Conservation (phyloP, 2,888 invertebrate species). For the Hermodice carunculata region DNA sequence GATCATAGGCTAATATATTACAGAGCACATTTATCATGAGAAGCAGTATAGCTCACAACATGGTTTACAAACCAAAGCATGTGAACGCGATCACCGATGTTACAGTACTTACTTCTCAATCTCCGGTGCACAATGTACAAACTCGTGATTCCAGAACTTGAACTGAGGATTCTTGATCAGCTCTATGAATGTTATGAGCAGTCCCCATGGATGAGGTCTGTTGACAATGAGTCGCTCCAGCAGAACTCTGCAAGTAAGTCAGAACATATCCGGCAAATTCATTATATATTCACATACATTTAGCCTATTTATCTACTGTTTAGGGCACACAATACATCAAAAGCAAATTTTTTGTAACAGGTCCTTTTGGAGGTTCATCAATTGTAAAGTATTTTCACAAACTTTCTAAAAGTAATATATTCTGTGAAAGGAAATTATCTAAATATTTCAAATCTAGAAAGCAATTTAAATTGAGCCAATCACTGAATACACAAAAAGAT, state of each 20-base stretch:
- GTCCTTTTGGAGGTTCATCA: background rate
- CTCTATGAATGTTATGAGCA: conserved; percentile 98
- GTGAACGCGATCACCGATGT: too few species aligned
- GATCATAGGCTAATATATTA: too few species aligned
- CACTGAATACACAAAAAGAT: too few species aligned
- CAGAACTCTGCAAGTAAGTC: conserved; percentile 78
- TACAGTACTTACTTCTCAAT: conserved; percentile 98
- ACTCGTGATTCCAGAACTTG: conserved; percentile 99
- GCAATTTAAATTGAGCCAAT: too few species aligned
- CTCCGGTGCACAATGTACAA: conserved; percentile 99
- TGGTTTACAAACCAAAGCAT: too few species aligned
- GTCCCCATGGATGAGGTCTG: conserved; percentile 99
- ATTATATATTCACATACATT: background rate
- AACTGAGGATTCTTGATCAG: conserved; percentile 98
- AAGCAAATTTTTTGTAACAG: background rate
- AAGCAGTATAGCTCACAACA: too few species aligned
- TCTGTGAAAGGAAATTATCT: too few species aligned
- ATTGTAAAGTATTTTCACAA: too few species aligned
- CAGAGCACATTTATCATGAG: too few species aligned
- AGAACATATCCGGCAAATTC: background rate
- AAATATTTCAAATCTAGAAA: too few species aligned
- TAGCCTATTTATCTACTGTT: background rate
- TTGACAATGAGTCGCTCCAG: conserved; percentile 97
- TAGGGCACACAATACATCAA: background rate
- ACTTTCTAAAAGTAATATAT: too few species aligned